Percentiles rank a stretch among this genome's conserved stretches.
Conservation (phyloP, 2,113 vertebrate genomes). For the Porphyrio hochstetteri region DNA sequence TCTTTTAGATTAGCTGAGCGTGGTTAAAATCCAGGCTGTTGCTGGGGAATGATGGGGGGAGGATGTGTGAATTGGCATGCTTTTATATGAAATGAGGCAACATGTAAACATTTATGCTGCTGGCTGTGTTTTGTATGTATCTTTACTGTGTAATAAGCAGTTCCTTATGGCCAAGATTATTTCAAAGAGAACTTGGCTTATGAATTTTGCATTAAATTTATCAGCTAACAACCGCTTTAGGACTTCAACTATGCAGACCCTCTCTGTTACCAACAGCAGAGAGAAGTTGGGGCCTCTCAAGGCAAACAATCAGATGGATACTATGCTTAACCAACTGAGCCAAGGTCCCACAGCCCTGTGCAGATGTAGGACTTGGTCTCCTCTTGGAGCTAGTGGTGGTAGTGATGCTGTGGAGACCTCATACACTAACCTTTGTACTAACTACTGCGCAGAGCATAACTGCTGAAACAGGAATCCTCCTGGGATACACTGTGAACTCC, state of each 20-base stretch:
- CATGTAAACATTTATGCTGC: not conserved
- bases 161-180: not conserved
- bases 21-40: not conserved
- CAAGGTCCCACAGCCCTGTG: not conserved
- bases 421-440: not conserved
- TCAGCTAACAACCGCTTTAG: not conserved
- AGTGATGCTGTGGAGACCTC: not conserved
- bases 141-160: not conserved
- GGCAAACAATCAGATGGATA: not conserved
- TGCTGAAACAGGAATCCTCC: not conserved
- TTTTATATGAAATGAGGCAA: not conserved
- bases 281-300: not conserved
- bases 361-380: accelerated
- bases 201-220: not conserved
- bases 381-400: not conserved
- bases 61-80: not conserved
- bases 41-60: accelerated
- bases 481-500: not conserved
- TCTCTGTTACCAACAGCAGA: not conserved
- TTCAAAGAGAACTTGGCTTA: not conserved
- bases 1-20: not conserved
- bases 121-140: not conserved
- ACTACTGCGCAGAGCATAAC: not conserved
- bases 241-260: not conserved
- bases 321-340: not conserved